Percentiles rank a stretch among this genome's conserved stretches.
phyloP scores from a whole-genome alignment of 2,113 vertebrate genomes.

The Sylvilagus bachmani region DNA sequence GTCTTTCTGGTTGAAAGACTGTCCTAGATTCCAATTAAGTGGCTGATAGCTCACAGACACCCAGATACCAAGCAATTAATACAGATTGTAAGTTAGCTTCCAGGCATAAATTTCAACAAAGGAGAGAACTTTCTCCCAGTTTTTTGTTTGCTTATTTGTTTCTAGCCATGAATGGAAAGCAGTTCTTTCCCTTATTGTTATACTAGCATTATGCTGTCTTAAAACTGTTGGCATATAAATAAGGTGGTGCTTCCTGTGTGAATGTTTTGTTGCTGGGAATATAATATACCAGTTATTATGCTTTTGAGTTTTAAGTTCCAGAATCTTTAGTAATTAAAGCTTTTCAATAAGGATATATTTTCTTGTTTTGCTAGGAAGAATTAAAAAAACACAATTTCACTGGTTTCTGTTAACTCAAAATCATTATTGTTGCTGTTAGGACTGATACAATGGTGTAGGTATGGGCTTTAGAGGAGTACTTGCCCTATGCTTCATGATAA shows the following conservation, averaged over 20 bases:
- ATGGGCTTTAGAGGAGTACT: background rate
- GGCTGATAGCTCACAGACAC: background rate
- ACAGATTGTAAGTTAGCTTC: background rate
- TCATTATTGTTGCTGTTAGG: background rate
- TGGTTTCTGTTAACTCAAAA: background rate
- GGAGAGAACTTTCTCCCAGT: background rate
- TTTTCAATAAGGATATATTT: slow-evolving; percentile 11
- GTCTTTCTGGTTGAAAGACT: slow-evolving; percentile 35
- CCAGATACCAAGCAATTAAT: slow-evolving; percentile 11
- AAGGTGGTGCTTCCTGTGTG: background rate
- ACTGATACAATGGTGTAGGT: background rate
- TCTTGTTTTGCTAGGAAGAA: slow-evolving; percentile 33
- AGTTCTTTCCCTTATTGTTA: slow-evolving; percentile 22
- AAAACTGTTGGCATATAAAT: background rate
- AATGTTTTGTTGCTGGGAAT: background rate
- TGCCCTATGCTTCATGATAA: background rate
- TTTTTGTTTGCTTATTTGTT: background rate
- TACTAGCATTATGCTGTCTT: background rate
- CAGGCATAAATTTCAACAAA: background rate
- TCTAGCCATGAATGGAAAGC: background rate
- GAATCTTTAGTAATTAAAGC: slow-evolving; percentile 13
- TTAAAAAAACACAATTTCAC: slow-evolving; percentile 1
- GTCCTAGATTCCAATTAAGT: slow-evolving; percentile 11
- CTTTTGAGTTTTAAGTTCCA: background rate
- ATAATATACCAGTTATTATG: background rate